phyloP scores from a whole-genome alignment of 1,140 invertebrate species.

The Dreissena polymorpha region DNA sequence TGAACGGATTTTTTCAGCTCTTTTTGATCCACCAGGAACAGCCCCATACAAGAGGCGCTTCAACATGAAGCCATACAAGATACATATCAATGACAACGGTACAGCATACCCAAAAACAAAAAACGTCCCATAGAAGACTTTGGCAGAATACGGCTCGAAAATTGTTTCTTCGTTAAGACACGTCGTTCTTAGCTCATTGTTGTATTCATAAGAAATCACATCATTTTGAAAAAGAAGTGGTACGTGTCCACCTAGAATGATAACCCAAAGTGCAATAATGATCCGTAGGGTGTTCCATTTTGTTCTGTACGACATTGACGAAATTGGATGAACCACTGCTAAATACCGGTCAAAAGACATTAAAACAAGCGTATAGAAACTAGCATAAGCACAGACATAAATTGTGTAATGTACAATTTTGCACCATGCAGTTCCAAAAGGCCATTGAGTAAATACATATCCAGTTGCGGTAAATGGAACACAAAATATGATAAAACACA shows the following conservation, averaged over 20 bases:
- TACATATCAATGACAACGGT: conserved; percentile 86
- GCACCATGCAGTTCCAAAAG: conserved; percentile 94
- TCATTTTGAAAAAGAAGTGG: conserved; percentile 90
- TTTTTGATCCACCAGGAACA: conserved; percentile 86
- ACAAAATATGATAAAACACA: conserved; percentile 97
- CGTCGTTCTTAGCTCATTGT: conserved; percentile 78
- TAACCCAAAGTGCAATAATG: conserved; percentile 87
- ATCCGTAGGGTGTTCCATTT: conserved; percentile 89
- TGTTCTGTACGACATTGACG: conserved; percentile 92
- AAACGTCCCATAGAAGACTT: conserved; percentile 78
- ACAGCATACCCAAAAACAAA: conserved; percentile 80
- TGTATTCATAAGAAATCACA: conserved; percentile 82
- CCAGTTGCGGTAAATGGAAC: conserved; percentile 86
- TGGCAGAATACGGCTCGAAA: conserved; percentile 3
- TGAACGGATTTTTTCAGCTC: conserved; percentile 87
- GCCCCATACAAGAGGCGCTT: conserved; percentile 83
- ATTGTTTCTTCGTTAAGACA: conserved; percentile 64
- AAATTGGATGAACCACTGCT: conserved; percentile 96
- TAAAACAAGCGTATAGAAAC: conserved; percentile 95
- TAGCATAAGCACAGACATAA: conserved; percentile 93
- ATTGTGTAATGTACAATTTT: conserved; percentile 89
- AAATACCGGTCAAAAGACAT: conserved; percentile 97
- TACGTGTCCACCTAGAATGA: conserved; percentile 86
- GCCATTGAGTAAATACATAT: conserved; percentile 84
- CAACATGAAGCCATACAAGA: conserved; percentile 95